A percentile compares a stretch with the other conserved stretches of the same genome.
These are phyloP conservation scores for Mohoua ochrocephala DNA, from an alignment of 2,113 vertebrate genomes.

Conservation along the genomic window DNA sequence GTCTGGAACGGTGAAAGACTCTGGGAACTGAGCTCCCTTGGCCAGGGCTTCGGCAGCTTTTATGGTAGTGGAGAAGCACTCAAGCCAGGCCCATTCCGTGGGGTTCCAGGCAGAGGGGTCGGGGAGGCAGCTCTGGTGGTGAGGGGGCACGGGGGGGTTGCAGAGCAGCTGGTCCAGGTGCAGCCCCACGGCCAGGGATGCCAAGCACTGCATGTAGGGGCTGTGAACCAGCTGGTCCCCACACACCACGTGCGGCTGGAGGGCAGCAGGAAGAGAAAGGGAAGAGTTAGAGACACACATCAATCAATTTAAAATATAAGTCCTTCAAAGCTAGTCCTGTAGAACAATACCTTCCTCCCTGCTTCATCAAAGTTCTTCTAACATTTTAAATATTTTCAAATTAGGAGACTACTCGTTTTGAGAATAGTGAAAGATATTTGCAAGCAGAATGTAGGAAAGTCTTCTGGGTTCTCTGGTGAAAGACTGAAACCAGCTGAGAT, in stretches of 20 bases:
- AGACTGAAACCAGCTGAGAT: not conserved
- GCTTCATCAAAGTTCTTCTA: not conserved
- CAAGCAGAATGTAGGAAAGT: not conserved
- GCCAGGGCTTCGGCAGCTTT: conserved; percentile 94
- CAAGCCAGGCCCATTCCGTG: conserved; percentile 94
- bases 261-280: not conserved
- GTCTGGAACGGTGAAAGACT: conserved; percentile 90
- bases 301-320: not conserved
- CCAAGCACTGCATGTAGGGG: conserved; percentile 96
- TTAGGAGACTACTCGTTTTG: not conserved
- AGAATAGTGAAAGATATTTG: not conserved
- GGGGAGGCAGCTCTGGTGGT: conserved; percentile 77
- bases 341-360: not conserved
- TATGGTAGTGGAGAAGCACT: conserved; percentile 93
- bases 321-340: not conserved
- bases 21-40: conserved; percentile 86
- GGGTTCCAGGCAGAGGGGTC: conserved; percentile 84
- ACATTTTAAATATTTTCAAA: not conserved
- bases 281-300: not conserved
- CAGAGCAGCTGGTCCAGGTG: conserved; percentile 90
- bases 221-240: conserved; percentile 97
- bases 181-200: conserved; percentile 91
- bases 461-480: not conserved
- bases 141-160: conserved; percentile 81
- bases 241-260: conserved; percentile 91